Percentiles rank a stretch among this genome's conserved stretches.
Evolutionary conservation across 2,888 invertebrate genomes (phyloP).

Genomic region (Rhodophaea formosa): DNA sequence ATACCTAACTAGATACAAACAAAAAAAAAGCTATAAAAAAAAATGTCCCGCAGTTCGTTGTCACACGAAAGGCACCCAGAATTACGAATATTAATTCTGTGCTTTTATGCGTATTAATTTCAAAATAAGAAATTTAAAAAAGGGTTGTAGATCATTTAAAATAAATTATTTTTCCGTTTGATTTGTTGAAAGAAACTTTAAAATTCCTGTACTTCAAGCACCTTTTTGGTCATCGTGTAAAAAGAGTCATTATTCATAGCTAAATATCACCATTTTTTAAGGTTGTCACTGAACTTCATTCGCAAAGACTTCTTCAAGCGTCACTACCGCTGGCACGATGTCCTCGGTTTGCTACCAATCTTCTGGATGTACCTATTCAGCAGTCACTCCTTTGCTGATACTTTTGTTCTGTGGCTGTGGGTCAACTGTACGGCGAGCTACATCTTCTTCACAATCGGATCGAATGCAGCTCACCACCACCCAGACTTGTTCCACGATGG

Average conservation of each 20-base stretch:
- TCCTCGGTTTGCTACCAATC: constrained; percentile 60
- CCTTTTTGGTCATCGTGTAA: neutral
- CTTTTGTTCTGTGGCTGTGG: constrained; percentile 78
- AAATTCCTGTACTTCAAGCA: too few relatives aligned
- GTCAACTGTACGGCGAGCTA: constrained; percentile 81
- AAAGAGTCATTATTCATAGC: neutral
- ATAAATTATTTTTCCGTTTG: too few relatives aligned
- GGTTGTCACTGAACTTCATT: constrained; percentile 45
- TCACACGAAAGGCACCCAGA: too few relatives aligned
- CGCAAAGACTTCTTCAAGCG: constrained; percentile 49
- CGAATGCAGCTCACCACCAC: constrained; percentile 91
- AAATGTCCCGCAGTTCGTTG: too few relatives aligned
- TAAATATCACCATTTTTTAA: constrained; percentile 29
- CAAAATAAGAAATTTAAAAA: too few relatives aligned
- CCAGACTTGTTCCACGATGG: constrained; percentile 91
- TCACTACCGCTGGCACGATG: constrained; percentile 62
- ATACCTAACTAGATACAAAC: too few relatives aligned
- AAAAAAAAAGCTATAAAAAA: too few relatives aligned
- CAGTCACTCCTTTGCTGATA: constrained; percentile 49
- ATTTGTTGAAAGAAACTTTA: too few relatives aligned
- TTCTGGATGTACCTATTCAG: constrained; percentile 63
- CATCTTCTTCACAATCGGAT: constrained; percentile 83
- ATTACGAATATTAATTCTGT: too few relatives aligned
- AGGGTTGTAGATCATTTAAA: too few relatives aligned
- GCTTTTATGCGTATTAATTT: too few relatives aligned